These are phyloP conservation scores for Pseudomugil tenellus DNA, from an alignment of 2,797 vertebrate species.

Conservation along the genomic window DNA sequence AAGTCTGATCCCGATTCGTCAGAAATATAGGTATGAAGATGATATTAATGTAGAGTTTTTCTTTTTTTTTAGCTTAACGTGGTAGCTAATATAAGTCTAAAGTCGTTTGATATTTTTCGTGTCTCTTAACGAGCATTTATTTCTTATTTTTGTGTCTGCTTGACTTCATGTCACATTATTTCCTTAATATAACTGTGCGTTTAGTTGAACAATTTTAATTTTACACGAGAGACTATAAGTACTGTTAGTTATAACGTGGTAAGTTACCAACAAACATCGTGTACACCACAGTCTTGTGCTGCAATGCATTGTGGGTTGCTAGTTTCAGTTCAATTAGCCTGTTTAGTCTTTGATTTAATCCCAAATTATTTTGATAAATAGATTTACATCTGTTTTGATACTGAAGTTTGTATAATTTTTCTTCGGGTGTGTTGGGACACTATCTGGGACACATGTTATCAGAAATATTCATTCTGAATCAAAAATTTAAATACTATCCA, in stretches of 20 bases:
- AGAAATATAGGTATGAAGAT: constrained; percentile 48
- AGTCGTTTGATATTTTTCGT: neutral
- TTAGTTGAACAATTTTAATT: neutral
- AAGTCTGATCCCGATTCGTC: neutral
- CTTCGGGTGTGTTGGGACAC: too few relatives aligned
- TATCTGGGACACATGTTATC: too few relatives aligned
- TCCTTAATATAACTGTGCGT: rapidly evolving
- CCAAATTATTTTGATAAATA: too few relatives aligned
- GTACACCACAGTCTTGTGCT: too few relatives aligned
- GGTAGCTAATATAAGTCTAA: constrained; percentile 14
- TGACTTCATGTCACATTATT: neutral
- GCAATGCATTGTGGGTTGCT: neutral
- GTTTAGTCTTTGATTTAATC: too few relatives aligned
- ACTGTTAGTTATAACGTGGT: neutral
- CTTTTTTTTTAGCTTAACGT: constrained; percentile 1
- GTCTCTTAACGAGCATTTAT: neutral
- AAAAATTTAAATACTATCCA: neutral
- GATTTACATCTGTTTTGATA: neutral
- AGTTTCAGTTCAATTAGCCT: neutral
- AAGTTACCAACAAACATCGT: neutral
- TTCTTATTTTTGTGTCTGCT: neutral
- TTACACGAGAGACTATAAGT: neutral
- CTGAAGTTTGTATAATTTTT: neutral
- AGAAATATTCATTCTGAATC: neutral
- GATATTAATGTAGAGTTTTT: neutral